Percentiles rank a stretch among this genome's conserved stretches.
phyloP scores from a whole-genome alignment of 2,113 vertebrate genomes.

The Etheostoma spectabile region DNA sequence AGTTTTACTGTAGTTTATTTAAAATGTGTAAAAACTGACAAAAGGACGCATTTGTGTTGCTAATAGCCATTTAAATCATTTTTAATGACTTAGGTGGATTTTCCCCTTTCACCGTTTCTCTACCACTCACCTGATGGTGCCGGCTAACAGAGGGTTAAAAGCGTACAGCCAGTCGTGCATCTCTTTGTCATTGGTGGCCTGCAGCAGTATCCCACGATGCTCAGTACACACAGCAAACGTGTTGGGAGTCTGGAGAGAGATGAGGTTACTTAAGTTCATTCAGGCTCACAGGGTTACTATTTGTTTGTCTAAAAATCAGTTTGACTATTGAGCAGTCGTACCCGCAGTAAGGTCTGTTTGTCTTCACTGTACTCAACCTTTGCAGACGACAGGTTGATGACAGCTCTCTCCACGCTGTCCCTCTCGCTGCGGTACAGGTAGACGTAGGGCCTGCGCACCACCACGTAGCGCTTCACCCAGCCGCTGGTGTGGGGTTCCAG shows the following conservation, averaged over 20 bases:
- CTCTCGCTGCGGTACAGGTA: slow-evolving; percentile 97
- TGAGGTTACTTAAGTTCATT: slow-evolving; percentile 20
- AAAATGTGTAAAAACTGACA: neutral
- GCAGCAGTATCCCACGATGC: slow-evolving; percentile 95
- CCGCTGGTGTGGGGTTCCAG: slow-evolving; percentile 95
- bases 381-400: slow-evolving; percentile 96
- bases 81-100: neutral
- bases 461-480: slow-evolving; percentile 95
- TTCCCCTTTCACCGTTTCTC: neutral
- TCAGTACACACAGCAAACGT: slow-evolving; percentile 97
- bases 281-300: neutral
- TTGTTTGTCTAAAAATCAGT: neutral
- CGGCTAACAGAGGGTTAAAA: slow-evolving; percentile 97
- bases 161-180: slow-evolving; percentile 99
- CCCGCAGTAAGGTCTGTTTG: slow-evolving; percentile 97
- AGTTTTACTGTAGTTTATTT: neutral
- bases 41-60: neutral
- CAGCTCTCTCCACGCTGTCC: slow-evolving; percentile 92
- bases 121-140: slow-evolving; percentile 93
- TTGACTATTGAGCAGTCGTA: slow-evolving; percentile 59
- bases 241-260: slow-evolving; percentile 90
- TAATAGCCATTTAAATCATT: no score
- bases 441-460: slow-evolving; percentile 94
- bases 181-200: slow-evolving; percentile 96
- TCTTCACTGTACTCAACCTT: slow-evolving; percentile 99